Evolutionary conservation across 2,797 vertebrate species (phyloP), one percentile per base, ranked within the genome.

Genomic region (Meda fulgida): DNA sequence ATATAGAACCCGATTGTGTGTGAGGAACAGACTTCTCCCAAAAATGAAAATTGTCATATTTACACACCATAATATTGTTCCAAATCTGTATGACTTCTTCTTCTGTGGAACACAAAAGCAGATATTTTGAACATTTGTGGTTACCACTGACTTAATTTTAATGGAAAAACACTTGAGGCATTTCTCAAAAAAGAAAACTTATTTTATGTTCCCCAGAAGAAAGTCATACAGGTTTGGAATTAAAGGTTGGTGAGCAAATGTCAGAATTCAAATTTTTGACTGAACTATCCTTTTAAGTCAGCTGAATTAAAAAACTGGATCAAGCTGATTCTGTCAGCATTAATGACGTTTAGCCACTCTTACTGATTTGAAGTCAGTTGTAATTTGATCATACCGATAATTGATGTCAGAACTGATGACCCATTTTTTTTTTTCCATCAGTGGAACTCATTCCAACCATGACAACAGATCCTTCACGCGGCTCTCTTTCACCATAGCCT

Each of bases 401-500:
- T 10, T 67, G 7, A 65, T 65, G 34, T 67, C 7, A 19, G 19
- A 67, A 21, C 1, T 21, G 31, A 34, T 34, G 18, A 8, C 8
- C 65, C 18, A 66, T 29, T 31, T 16, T n/a, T 19, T 51, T 18
- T 51, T 7, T 70, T 3, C 6, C 51, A 70, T 51, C 75, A 97
- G 96, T 89, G 96, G 96, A 34, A 94, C 87, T 87, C 93, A 93
- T 43, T 94, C 94, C 89, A 90, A 90, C 85, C 87, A 92, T 82
- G 96, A 97, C 88, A 95, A 92, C 89, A 96, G 93, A 53, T 91
- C 90, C 3, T 92, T 97, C 87, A 91, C 94, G 11, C 93, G 92
- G 86, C 94, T 95, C 83, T 91, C 91, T 7, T 91, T 97, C 19
- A 91, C 93, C 34, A 78, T 95, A 80, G 95, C 92, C 19, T 95